Evolutionary conservation across 2,797 vertebrate species (phyloP), one percentile per base, ranked within the genome.

Genomic region (Thamnophis elegans): DNA sequence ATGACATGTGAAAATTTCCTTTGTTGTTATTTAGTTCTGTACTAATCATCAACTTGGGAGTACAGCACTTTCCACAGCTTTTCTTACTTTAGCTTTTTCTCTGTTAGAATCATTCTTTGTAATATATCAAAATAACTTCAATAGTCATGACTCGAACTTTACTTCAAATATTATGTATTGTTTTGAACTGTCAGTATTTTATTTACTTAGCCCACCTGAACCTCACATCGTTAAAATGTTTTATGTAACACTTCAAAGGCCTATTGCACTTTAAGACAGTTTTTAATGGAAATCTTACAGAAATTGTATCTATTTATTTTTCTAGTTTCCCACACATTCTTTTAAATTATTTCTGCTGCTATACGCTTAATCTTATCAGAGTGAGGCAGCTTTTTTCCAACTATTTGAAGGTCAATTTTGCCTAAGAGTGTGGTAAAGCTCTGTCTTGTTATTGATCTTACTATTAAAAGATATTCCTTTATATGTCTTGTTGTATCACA

Each of bases 151-250:
- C 16, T 91, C 91, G 87, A 5, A 1, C 47, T 88, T n/a, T 32
- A 68, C 60, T 89, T 60, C 60, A 88, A 68, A 53, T 47, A 55
- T 10, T 59, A 5, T 86, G 14, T 87, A n/a, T 42, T 58, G 93
- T 82, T 94, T 62, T 87, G 93, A 94, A 65, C 93, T 93, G 87
- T 94, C 85, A 18, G 89, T 93, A 89, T 94, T 88, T 78, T 87
- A 89, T 90, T 54, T 92, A 12, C 42, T 93, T 94, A 91, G 47
- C 32, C 47, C 20, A 18, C 5, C 59, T 91, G 85, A 89, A 89
- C 47, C n/a, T 42, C 28, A 65, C 12, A 36, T 53, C 47, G 42
- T 85, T 87, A 42, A 94, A 95, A 85, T 73, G 13, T 85, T 90
- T 58, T 91, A 86, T 12, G n/a, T 82, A 68, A 89, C 10, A 54